Base-by-base conservation (phyloP, 23 tunicate genomes). In the Oikopleura vanhoeffeni region DNA sequence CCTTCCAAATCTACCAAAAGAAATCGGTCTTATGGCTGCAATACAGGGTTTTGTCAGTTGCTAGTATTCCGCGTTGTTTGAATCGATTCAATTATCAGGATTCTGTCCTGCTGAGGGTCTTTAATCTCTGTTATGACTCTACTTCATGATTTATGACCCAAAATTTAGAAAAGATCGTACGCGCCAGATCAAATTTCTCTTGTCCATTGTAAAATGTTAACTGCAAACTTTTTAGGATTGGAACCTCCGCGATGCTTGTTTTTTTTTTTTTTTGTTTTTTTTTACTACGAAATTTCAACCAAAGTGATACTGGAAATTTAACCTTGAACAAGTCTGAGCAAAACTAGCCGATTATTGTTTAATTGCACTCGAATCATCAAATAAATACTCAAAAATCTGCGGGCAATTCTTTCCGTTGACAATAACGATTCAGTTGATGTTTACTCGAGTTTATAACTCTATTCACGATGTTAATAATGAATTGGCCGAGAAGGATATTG, bases 331-430 rank as follows among this genome's bases (percentile, higher is more conserved):
- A 38, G 2, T 71, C 79, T 38, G 79, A 71, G 38, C 79, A 30
- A 71, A 71, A 71, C 79, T 71, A 3, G 79, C 79, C 38, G 79
- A 71, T 71, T 2, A 71, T 71, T 33, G 36, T 71, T 71, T 38
- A 71, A 4, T 2, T 33, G 36, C 27, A 71, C 32, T 24, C 38
- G 36, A 2, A 13, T 33, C 38, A 33, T 2, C 36, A 71, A 33
- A 71, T 71, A 38, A 71, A 24, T 4, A 33, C 38, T 71, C 34
- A 71, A 24, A 30, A 24, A 2, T 71, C 79, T 30, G 27, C 79
- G 27, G 27, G 4, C 32, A 2, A 18, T 2, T 13, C 2, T 32
- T 38, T 71, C 2, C 79, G 79, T n/a, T 13, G 36, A 13, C 4
- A 71, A 71, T 30, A 33, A 13, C 79, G 79, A 71, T 32, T 18